phyloP scores from a whole-genome alignment of 2,888 invertebrate species.

The Campoletis raptor region DNA sequence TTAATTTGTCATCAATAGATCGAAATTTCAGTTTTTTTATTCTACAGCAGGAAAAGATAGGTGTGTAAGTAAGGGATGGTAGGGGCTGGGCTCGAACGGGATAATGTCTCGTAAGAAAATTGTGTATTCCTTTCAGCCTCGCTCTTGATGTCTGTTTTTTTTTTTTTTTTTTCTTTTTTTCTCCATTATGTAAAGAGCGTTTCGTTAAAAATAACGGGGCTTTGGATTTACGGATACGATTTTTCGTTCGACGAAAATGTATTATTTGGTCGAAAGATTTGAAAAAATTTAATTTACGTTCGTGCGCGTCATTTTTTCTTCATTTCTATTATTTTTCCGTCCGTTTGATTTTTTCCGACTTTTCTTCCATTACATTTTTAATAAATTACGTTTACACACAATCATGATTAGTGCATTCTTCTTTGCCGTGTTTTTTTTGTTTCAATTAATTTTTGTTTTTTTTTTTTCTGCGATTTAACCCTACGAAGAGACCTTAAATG shows the following conservation, averaged over 20 bases:
- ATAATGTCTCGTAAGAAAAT: conserved; percentile 66
- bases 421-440: conserved; percentile 70
- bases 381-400: conserved; percentile 82
- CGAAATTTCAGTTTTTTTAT: conserved; percentile 72
- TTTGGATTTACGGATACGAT: background rate
- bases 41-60: conserved; percentile 59
- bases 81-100: conserved; percentile 65
- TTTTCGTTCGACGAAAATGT: conserved; percentile 7
- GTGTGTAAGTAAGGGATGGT: background rate
- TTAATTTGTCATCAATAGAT: conserved; percentile 67
- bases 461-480: conserved; percentile 77
- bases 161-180: background rate
- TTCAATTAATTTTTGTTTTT: conserved; percentile 38
- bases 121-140: conserved; percentile 74
- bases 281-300: background rate
- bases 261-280: background rate
- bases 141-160: conserved; percentile 38
- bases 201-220: background rate
- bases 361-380: conserved; percentile 47
- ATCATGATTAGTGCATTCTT: conserved; percentile 80
- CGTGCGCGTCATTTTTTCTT: background rate
- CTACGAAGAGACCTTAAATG: conserved; percentile 81
- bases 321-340: background rate
- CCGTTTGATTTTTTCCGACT: background rate
- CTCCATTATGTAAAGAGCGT: background rate